Base-by-base conservation (phyloP, 2,797 vertebrate species). In the Gallinago nigripennis region DNA sequence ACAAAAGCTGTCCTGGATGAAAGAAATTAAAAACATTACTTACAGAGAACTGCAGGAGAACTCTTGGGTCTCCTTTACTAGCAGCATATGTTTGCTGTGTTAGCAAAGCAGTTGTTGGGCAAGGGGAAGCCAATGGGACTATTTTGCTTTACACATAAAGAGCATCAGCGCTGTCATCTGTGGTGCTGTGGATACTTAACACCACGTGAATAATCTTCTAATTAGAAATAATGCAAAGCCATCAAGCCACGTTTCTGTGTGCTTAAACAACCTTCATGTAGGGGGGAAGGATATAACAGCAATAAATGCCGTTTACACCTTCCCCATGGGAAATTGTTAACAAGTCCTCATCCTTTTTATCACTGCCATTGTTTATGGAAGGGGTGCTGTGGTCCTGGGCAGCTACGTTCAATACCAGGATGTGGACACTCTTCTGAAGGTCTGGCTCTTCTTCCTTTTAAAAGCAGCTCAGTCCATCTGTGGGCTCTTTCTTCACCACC, bases 121-220 rank as follows among this genome's bases (percentile, higher is more conserved):
- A 58, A 86, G 35, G 39, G n/a, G 24, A 84, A 66, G 41, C 41
- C 0, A 3, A 33, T 78, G 37, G 71, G n/a, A 30, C 15, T 81
- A 2, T 69, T 85, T 78, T 69, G 53, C 56, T 91, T 90, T 78
- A 27, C 2, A 1, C 5, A 4, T 16, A 9, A n/a, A 43, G 61
- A 71, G 12, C 35, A 30, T 66, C 39, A 69, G 66, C 2, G 1
- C 33, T 79, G 25, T 39, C 10, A 33, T 50, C 31, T 7, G 1
- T n/a, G 51, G 11, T 54, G 58, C 16, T 57, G 16, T 5, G 16
- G 71, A 33, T 30, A 39, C 16, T 43, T 13, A 60, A 54, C 16
- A 91, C 14, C 28, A 19, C 0, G 0, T n/a, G 27, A 76, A 58
- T 41, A 24, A 58, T 72, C 27, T 56, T 60, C 27, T 51, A 0